These are phyloP conservation scores for Sebastiscus tertius DNA, from an alignment of 2,797 vertebrate genomes.

Conservation along the genomic window DNA sequence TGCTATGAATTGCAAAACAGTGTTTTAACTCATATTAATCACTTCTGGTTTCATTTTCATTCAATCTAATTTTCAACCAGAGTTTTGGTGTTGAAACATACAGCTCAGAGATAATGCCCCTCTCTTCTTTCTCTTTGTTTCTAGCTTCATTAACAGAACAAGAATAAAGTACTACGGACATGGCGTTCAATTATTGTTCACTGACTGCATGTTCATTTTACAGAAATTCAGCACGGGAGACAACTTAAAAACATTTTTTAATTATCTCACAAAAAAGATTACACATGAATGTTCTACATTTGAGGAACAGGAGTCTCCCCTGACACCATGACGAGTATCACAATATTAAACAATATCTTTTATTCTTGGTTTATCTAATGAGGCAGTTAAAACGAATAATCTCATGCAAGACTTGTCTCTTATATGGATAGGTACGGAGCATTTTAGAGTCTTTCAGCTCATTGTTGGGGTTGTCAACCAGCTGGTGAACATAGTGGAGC, in stretches of 20 bases:
- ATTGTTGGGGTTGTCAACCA: neutral
- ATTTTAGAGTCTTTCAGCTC: neutral
- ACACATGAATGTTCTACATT: neutral
- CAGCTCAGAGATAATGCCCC: neutral
- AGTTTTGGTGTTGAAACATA: neutral
- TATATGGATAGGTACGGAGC: neutral
- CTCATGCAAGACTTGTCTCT: constrained; percentile 4
- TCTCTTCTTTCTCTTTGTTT: neutral
- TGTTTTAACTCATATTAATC: neutral
- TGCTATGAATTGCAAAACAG: neutral
- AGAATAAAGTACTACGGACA: constrained; percentile 3
- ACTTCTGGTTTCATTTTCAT: neutral
- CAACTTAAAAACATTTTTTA: neutral
- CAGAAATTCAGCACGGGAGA: neutral
- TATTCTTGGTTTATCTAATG: constrained; percentile 38
- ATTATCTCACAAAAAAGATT: constrained; percentile 4
- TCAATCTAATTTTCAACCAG: neutral
- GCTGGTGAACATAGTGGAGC: neutral
- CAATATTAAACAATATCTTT: constrained; percentile 5
- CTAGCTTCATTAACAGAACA: constrained; percentile 35
- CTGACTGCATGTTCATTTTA: constrained; percentile 16
- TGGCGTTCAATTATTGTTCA: constrained; percentile 23
- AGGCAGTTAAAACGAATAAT: constrained; percentile 48
- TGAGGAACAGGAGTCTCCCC: neutral
- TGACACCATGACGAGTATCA: neutral